These are phyloP conservation scores for Heteromyza rotundicornis DNA, from an alignment of 2,888 invertebrate genomes.

Conservation along the genomic window DNA sequence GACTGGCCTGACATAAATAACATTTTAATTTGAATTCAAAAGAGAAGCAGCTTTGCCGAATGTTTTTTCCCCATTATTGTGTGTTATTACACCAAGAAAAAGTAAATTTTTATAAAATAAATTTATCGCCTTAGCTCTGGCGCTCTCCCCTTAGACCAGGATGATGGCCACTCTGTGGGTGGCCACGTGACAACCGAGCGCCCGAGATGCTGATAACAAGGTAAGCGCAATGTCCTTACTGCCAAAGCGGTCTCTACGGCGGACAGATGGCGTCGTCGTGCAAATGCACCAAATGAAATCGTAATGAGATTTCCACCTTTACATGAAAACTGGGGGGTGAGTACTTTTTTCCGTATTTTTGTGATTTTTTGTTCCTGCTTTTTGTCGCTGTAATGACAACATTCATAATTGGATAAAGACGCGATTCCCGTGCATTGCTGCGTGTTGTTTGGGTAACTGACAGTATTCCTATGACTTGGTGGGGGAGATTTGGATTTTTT, in stretches of 20 bases:
- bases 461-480: neutral
- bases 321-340: neutral
- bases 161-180: neutral
- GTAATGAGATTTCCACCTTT: constrained; percentile 46
- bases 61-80: neutral
- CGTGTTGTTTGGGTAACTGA: neutral
- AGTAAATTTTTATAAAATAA: constrained; percentile 1
- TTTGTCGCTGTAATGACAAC: constrained; percentile 6
- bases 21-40: neutral
- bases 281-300: constrained; percentile 46
- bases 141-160: no score
- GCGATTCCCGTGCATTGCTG: neutral
- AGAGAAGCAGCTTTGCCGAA: neutral
- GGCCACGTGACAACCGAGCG: neutral
- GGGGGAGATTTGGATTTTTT: neutral
- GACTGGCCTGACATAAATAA: neutral
- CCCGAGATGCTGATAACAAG: neutral
- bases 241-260: constrained; percentile 23
- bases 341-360: no score
- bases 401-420: constrained; percentile 10
- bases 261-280: constrained; percentile 4
- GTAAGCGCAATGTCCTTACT: constrained; percentile 1
- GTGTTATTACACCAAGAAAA: neutral
- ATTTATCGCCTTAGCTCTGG: neutral
- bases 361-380: no score